Evolutionary conservation across 2,888 invertebrate species (phyloP).

Genomic region (Mythimna impura): DNA sequence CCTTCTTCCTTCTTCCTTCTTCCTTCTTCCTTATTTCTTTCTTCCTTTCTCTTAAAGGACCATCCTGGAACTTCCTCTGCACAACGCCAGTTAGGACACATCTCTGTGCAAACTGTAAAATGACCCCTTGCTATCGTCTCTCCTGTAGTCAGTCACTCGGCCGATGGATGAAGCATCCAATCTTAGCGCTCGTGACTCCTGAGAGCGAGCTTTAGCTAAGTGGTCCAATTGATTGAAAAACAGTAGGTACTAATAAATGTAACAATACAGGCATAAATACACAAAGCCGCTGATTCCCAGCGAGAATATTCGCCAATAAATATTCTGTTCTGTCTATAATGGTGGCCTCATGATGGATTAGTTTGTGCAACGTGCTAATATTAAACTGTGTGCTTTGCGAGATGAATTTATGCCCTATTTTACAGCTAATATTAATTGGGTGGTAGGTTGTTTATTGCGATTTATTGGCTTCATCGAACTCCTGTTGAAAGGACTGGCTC

Average conservation of each 20-base stretch:
- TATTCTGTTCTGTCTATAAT: constrained; percentile 37
- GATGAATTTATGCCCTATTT: constrained; percentile 44
- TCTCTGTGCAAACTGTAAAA: too few relatives aligned
- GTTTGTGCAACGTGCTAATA: constrained; percentile 41
- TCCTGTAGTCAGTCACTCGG: too few relatives aligned
- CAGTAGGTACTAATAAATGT: background rate
- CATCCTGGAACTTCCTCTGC: too few relatives aligned
- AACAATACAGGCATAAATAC: background rate
- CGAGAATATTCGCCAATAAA: constrained; percentile 43
- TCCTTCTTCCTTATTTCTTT: too few relatives aligned
- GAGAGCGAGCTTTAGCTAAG: background rate
- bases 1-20: too few relatives aligned
- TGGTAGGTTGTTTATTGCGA: constrained; percentile 37
- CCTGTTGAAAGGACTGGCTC: background rate
- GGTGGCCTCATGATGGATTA: constrained; percentile 49
- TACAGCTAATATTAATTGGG: constrained; percentile 39
- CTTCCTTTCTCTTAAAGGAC: too few relatives aligned
- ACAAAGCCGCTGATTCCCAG: constrained; percentile 6
- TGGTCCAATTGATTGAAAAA: background rate
- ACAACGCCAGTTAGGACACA: too few relatives aligned
- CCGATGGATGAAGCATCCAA: too few relatives aligned
- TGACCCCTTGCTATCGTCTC: too few relatives aligned
- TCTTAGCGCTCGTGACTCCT: background rate
- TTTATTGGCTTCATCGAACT: background rate
- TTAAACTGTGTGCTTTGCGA: constrained; percentile 36